Evolutionary conservation across 2,113 vertebrate genomes (phyloP).

Genomic region (Limanda limanda): DNA sequence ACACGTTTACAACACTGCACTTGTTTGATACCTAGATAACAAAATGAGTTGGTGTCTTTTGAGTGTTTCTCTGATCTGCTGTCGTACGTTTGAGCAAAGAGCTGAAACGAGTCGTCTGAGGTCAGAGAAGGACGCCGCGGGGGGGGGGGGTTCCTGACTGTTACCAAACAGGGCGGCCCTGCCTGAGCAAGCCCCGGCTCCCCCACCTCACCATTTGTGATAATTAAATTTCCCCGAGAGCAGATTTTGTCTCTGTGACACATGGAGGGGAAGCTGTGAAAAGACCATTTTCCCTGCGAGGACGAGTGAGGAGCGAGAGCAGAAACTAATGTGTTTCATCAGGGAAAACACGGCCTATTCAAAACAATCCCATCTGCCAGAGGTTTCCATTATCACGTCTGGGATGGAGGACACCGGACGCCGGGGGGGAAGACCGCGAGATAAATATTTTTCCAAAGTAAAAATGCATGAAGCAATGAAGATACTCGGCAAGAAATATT

Average conservation of each 20-base stretch:
- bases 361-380: conserved; percentile 61
- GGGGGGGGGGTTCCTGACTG: no score
- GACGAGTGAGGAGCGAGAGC: conserved; percentile 31
- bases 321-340: conserved; percentile 69
- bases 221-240: conserved; percentile 67
- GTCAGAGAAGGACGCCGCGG: no score
- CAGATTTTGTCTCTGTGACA: conserved; percentile 57
- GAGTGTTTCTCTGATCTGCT: no score
- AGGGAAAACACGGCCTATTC: conserved; percentile 41
- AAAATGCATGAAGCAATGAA: conserved; percentile 2
- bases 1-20: no score
- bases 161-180: no score
- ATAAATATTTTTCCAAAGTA: no score
- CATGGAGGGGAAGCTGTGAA: conserved; percentile 54
- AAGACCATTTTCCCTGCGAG: conserved; percentile 32
- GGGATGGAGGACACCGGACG: conserved; percentile 33
- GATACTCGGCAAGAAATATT: neutral
- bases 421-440: neutral
- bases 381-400: conserved; percentile 59
- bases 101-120: neutral
- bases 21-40: no score
- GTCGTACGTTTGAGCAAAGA: no score
- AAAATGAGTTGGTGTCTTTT: no score
- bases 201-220: conserved; percentile 48
- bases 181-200: neutral